Evolutionary conservation across 2,113 vertebrate genomes (phyloP).

Genomic region (Sturnus vulgaris): DNA sequence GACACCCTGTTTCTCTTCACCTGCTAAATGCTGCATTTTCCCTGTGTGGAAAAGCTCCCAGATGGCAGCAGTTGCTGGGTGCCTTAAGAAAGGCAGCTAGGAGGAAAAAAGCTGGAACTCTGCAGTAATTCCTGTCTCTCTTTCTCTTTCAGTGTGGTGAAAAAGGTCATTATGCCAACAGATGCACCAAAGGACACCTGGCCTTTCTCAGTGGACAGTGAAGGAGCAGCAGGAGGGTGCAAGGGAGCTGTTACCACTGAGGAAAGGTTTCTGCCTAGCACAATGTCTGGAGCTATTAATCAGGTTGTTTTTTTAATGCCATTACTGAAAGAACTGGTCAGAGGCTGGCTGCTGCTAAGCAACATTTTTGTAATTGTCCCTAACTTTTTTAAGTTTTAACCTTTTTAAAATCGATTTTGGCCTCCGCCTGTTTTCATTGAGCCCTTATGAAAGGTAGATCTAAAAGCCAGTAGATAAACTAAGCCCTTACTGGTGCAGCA

Average conservation of each 20-base stretch:
- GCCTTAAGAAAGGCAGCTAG: background rate
- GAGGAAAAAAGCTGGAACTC: background rate
- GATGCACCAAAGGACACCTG: slow-evolving; percentile 97
- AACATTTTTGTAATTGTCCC: slow-evolving; percentile 52
- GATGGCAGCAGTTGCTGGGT: background rate
- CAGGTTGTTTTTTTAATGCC: slow-evolving; percentile 55
- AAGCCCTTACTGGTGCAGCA: background rate
- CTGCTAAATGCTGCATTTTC: background rate
- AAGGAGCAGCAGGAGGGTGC: slow-evolving; percentile 42
- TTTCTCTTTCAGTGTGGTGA: slow-evolving; percentile 86
- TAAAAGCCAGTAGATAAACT: background rate
- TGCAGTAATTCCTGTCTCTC: background rate
- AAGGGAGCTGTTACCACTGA: slow-evolving; percentile 42
- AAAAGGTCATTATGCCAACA: slow-evolving; percentile 98
- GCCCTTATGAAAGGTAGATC: slow-evolving; percentile 15
- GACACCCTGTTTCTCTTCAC: background rate
- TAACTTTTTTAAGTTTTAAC: slow-evolving; percentile 53
- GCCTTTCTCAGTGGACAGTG: slow-evolving; percentile 98
- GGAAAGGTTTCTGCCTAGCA: slow-evolving; percentile 38
- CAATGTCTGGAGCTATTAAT: slow-evolving; percentile 46
- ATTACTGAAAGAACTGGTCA: slow-evolving; percentile 42
- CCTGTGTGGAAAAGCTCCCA: background rate
- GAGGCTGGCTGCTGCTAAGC: slow-evolving; percentile 57
- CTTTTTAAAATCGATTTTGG: slow-evolving; percentile 53
- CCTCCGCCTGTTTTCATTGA: slow-evolving; percentile 24